These are phyloP conservation scores for Paradoxurus hermaphroditus DNA, from an alignment of 2,113 vertebrate species.

Conservation along the genomic window DNA sequence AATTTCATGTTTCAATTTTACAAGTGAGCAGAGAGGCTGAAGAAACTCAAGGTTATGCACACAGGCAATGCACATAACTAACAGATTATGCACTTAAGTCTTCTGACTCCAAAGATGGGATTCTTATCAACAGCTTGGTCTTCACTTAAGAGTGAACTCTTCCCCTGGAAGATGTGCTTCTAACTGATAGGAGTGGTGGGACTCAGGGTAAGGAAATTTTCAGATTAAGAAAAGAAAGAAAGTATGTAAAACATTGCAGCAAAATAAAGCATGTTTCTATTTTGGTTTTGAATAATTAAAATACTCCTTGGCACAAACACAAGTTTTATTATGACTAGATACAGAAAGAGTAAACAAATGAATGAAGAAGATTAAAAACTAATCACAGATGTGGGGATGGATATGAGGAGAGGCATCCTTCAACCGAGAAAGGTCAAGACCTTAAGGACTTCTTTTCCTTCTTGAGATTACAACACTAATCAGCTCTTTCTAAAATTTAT, in stretches of 20 bases:
- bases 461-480: too few relatives aligned
- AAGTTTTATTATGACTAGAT: neutral
- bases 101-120: neutral
- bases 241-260: neutral
- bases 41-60: neutral
- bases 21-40: neutral
- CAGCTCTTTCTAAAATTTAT: neutral
- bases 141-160: too few relatives aligned
- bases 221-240: neutral
- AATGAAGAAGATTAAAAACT: neutral
- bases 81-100: rapidly evolving
- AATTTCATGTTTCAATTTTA: neutral
- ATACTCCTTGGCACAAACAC: neutral
- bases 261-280: neutral
- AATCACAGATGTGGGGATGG: too few relatives aligned
- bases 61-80: rapidly evolving
- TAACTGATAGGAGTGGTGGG: neutral
- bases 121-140: neutral
- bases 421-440: neutral
- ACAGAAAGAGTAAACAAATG: neutral
- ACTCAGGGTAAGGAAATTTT: neutral
- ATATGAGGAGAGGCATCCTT: neutral
- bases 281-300: neutral
- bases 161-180: neutral
- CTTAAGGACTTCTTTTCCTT: neutral